These are phyloP conservation scores for Pipistrellus nathusii DNA, from an alignment of 2,797 vertebrate species.

Conservation along the genomic window DNA sequence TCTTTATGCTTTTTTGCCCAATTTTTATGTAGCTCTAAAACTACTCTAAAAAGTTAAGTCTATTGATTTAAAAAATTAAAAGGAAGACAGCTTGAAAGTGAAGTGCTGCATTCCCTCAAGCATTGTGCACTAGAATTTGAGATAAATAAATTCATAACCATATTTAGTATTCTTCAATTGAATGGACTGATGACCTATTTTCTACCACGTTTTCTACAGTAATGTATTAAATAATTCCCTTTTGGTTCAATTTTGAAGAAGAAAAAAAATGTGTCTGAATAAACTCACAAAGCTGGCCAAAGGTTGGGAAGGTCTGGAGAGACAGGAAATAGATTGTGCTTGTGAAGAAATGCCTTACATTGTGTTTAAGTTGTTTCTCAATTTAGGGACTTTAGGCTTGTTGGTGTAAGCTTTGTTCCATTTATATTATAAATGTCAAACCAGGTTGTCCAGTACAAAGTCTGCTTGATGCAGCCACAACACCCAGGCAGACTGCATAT, in stretches of 20 bases:
- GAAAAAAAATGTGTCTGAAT: neutral
- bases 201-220: neutral
- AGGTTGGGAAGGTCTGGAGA: neutral
- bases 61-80: neutral
- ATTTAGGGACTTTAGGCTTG: conserved; percentile 17
- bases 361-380: conserved; percentile 39
- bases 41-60: neutral
- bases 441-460: conserved; percentile 24
- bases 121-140: neutral
- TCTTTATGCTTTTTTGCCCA: neutral
- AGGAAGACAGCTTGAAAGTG: neutral
- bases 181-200: neutral
- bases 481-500: neutral
- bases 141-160: neutral
- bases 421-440: conserved; percentile 52
- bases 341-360: neutral
- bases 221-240: neutral
- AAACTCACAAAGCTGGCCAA: neutral
- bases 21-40: conserved; percentile 41
- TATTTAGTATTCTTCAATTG: neutral
- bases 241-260: neutral
- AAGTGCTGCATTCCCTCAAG: neutral
- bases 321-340: neutral
- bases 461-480: conserved; percentile 46
- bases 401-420: neutral